A percentile compares a stretch with the other conserved stretches of the same genome.
These are phyloP conservation scores for Zaprionus capensis DNA, from an alignment of 1,140 invertebrate species.

Conservation along the genomic window DNA sequence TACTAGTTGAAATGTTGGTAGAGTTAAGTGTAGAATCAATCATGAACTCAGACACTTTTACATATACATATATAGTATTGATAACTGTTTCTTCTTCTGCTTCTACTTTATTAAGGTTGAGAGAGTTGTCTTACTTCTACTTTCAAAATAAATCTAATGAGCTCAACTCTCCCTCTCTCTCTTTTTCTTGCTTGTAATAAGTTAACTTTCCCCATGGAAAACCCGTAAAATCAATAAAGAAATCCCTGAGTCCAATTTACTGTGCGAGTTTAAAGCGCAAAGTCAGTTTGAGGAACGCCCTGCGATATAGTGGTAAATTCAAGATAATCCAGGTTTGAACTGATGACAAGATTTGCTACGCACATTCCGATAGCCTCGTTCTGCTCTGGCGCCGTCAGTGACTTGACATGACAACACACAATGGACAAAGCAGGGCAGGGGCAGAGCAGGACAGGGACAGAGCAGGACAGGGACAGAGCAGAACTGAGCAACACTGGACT, in stretches of 20 bases:
- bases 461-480: neutral
- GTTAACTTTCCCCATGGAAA: neutral
- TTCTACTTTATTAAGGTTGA: too few relatives aligned
- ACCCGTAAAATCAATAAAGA: neutral
- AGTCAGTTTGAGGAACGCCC: neutral
- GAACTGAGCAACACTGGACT: neutral
- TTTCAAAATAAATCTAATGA: too few relatives aligned
- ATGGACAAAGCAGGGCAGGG: slow-evolving; percentile 10
- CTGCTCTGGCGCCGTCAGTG: neutral
- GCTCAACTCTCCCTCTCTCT: too few relatives aligned
- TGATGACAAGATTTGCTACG: slow-evolving; percentile 21
- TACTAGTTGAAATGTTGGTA: too few relatives aligned
- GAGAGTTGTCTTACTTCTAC: too few relatives aligned
- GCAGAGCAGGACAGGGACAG: slow-evolving; percentile 4
- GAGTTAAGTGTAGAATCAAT: too few relatives aligned
- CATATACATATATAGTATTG: too few relatives aligned
- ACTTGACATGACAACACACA: slow-evolving; percentile 29
- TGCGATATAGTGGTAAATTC: slow-evolving; percentile 8
- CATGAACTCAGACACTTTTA: too few relatives aligned
- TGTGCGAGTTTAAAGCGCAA: neutral
- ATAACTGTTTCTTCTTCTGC: too few relatives aligned
- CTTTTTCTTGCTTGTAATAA: neutral
- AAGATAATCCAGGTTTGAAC: slow-evolving; percentile 20
- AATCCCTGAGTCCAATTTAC: neutral
- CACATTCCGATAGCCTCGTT: slow-evolving; percentile 3